These are phyloP conservation scores for Psilanteris sp. DNA, from an alignment of 1,140 invertebrate species.

Conservation along the genomic window DNA sequence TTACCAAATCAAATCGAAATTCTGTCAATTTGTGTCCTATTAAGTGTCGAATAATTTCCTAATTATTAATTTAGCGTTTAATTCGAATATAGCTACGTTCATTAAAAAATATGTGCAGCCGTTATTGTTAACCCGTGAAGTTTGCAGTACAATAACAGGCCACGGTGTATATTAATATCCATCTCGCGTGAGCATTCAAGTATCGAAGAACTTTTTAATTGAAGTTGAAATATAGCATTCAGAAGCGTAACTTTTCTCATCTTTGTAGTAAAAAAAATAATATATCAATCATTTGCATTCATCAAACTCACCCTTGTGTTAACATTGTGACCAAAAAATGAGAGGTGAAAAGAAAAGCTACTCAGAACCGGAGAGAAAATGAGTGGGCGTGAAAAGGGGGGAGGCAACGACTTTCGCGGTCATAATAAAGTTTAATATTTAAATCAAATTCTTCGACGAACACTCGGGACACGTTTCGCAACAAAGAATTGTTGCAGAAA, in stretches of 20 bases:
- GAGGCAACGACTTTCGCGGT: conserved; percentile 1
- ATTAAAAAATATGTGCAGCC: conserved; percentile 3
- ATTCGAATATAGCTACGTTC: conserved; percentile 1
- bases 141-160: conserved; percentile 25
- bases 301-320: conserved; percentile 7
- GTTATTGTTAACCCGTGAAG: conserved; percentile 24
- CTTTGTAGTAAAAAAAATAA: conserved; percentile 22
- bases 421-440: conserved; percentile 52
- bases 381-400: background rate
- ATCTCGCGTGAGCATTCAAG: conserved; percentile 30
- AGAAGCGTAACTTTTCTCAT: conserved; percentile 19
- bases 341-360: too few species aligned
- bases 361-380: background rate
- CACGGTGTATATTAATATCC: conserved; percentile 35
- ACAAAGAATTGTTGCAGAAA: conserved; percentile 35
- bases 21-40: too few species aligned
- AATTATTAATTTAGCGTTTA: conserved; percentile 9
- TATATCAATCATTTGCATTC: conserved; percentile 50
- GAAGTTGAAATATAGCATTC: conserved; percentile 40
- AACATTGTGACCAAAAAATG: conserved; percentile 23
- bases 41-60: background rate
- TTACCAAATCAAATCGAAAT: too few species aligned
- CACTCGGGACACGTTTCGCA: conserved; percentile 17
- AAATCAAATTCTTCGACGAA: conserved; percentile 46
- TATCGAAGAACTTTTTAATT: conserved; percentile 55